Evolutionary conservation across 92 coral and sea anemone genomes (phyloP), one percentile per base, ranked within the genome.

Genomic region (Porites evermanni): DNA sequence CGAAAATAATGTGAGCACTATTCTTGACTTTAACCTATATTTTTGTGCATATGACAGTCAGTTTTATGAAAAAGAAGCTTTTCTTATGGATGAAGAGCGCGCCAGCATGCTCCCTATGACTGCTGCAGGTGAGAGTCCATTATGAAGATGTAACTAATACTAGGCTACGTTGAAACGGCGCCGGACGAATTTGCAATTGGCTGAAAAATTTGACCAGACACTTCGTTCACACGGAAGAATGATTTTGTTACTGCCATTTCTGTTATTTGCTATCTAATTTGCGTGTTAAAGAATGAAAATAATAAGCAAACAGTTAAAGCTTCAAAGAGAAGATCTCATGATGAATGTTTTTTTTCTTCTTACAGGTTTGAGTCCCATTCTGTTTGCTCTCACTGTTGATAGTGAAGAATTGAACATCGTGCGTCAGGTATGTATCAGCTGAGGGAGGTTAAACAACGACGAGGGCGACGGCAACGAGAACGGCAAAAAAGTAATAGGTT

Each of bases 31-130:
- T 26, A 20, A 66, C 14, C 53, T 60, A 12, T 52, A 47, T 20
- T 26, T 79, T 90, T 75, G 20, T 80, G 16, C 21, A 56, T 51
- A 64, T n/a, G 1, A 6, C 79, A 96, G 99, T 54, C 79, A 84
- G 18, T 95, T 91, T 79, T 97, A 94, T 91, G 99, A 93, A 32
- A 88, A 90, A 0, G 94, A 93, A 18, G 96, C 99, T 38, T 95
- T 97, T 80, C 83, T 95, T 19, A 79, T 95, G 95, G 99, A 97
- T 75, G 97, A 95, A 74, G 99, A 97, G 69, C 94, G 95, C 32
- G 93, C 99, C 56, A 93, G 98, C 56, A 97, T 97, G 99, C 92
- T 97, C 10, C 95, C 99, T n/a, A 97, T 97, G 99, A 97, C 93
- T 88, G 95, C 99, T 4, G 99, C 99, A 88, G 98, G 98, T 96